These are phyloP conservation scores for Adelphocoris suturalis DNA, from an alignment of 2,888 invertebrate genomes.

Conservation along the genomic window DNA sequence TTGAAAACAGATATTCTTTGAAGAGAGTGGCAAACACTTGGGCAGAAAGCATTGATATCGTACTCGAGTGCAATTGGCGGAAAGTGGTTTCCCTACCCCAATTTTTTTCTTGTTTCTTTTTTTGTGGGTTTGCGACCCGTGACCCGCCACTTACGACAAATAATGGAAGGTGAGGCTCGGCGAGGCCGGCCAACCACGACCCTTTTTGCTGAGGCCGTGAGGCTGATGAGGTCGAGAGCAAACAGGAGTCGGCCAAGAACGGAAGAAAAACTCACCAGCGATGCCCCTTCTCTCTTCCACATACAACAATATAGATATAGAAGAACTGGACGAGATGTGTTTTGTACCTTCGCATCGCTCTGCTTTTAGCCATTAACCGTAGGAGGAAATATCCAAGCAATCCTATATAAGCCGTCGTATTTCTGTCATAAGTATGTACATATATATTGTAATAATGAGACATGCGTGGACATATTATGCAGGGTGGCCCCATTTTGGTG, in stretches of 20 bases:
- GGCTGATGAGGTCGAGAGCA: background rate
- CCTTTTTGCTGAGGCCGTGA: background rate
- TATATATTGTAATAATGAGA: too few species aligned
- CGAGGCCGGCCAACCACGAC: background rate
- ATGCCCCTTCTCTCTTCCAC: background rate
- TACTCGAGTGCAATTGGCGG: slow-evolving; percentile 7
- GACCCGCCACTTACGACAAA: background rate
- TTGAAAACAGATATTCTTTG: slow-evolving; percentile 6
- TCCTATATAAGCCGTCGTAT: too few species aligned
- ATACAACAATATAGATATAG: background rate
- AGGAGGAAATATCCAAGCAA: too few species aligned
- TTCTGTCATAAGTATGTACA: too few species aligned
- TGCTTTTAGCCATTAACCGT: background rate
- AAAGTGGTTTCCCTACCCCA: slow-evolving; percentile 23
- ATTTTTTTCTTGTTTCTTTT: background rate
- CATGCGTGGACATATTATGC: too few species aligned
- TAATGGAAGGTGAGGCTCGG: background rate
- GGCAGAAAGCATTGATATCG: slow-evolving; percentile 3
- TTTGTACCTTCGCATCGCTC: background rate
- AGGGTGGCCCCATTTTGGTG: too few species aligned
- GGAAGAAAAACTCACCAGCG: background rate
- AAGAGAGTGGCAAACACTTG: background rate
- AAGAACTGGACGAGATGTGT: background rate
- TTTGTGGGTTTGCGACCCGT: background rate
- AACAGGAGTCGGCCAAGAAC: background rate